Conservation (phyloP, 2,888 invertebrate genomes). For the Leptogaster cylindrica region DNA sequence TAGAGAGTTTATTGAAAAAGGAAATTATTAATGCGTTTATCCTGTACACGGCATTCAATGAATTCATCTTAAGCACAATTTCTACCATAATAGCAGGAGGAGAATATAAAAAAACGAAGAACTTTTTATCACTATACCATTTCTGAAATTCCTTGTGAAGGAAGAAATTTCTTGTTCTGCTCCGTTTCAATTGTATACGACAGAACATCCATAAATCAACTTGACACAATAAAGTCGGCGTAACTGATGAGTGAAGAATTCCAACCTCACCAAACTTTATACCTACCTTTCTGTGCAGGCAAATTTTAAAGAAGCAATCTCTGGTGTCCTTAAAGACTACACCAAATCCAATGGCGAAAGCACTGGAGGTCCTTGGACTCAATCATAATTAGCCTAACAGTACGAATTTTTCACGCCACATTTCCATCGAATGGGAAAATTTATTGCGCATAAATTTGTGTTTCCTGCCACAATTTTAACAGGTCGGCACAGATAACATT, state of each 20-base stretch:
- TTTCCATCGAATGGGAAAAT: no score
- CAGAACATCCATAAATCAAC: slow-evolving; percentile 45
- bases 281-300: no score
- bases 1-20: slow-evolving; percentile 39
- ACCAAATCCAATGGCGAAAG: no score
- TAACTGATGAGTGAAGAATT: slow-evolving; percentile 45
- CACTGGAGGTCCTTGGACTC: no score
- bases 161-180: slow-evolving; percentile 41
- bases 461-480: no score
- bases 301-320: no score
- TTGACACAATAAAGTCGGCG: slow-evolving; percentile 46
- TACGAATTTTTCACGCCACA: no score
- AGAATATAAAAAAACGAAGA: slow-evolving; percentile 9
- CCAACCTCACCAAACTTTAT: no score
- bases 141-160: slow-evolving; percentile 15
- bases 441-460: no score
- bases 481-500: no score
- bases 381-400: no score
- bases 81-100: not conserved
- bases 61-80: slow-evolving; percentile 42
- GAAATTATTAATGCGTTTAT: slow-evolving; percentile 45
- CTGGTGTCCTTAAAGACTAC: no score
- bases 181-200: slow-evolving; percentile 44
- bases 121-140: slow-evolving; percentile 23
- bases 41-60: slow-evolving; percentile 37